Evolutionary conservation across 2,113 vertebrate genomes (phyloP), one percentile per base, ranked within the genome.

Genomic region (Cnemophilus loriae): DNA sequence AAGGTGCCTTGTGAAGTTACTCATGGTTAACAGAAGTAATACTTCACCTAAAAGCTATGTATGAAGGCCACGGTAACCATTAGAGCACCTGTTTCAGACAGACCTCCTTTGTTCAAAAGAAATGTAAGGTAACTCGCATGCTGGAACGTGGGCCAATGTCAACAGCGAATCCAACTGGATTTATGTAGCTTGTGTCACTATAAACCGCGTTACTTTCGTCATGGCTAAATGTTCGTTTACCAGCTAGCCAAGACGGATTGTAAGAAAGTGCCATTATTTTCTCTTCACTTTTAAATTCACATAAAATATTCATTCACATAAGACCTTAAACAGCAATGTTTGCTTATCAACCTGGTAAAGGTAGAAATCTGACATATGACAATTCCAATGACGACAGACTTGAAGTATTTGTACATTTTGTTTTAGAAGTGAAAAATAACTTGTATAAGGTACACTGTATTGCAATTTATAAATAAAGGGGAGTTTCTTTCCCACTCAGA

Each of bases 61-160:
- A 80, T 86, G 55, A 97, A 95, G 52, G 73, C 73, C 1, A 0
- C 39, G 16, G 80, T 63, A 92, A 86, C 73, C 76, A 87, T 84
- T 87, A 90, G 64, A 95, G 84, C 94, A 95, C 93, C 94, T 95
- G 91, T 69, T 93, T 95, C 60, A 67, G 89, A 95, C 90, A 96
- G 91, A 55, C 68, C 86, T 74, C 39, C 94, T 95, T 96, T 93
- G 94, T 95, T 96, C 76, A 71, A 89, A 86, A 90, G 79, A 89
- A 84, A 92, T 11, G 52, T 70, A 96, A 95, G 84, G 91, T 86
- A 96, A 92, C 80, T 91, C 5, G 0, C 59, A 57, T 3, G 5
- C 50, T 89, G 83, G 80, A 95, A 95, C 1, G 0, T 16, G 47
- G 79, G 92, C 96, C 94, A 97, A 93, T 11, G 60, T 95, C 93